Base-by-base conservation (phyloP, 2,797 vertebrate genomes). In the Rhynchonycteris naso region DNA sequence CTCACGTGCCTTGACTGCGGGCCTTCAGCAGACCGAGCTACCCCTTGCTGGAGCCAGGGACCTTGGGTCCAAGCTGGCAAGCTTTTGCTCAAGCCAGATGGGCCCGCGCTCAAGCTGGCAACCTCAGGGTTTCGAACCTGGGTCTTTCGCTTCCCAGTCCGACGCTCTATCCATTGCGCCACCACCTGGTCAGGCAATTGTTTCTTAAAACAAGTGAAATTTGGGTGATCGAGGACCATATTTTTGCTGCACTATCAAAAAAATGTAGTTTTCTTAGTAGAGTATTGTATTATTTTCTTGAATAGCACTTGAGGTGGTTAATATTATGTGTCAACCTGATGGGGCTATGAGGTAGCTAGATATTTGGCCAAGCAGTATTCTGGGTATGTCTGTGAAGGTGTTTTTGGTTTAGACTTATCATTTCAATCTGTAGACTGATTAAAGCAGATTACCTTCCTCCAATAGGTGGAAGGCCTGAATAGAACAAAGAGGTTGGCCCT, bases 211-310 rank as follows among this genome's bases (percentile, higher is more conserved):
- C 26, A 88, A 66, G 35, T 59, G 71, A 79, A 54, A 78, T 61
- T 43, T 72, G 21, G 8, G 7, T 78, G 33, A n/a, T 68, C 28
- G 88, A 93, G 43, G 71, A 68, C 59, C 21, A 2, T 83, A 26
- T 93, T 90, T 65, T 93, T 88, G 35, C 35, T 66, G 56, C 47
- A 82, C n/a, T 54, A 56, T 43, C 15, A 88, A 84, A 72, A 78
- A 87, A 74, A 61, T 61, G 47, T 11, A n/a, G 1, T 91, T 88
- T 93, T 91, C 52, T 88, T 80, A 47, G 15, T 14, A 30, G n/a
- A 58, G 14, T 84, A 33, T 91, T 43, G 33, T 84, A 28, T 47
- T 72, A 69, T 21, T 92, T n/a, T 47, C 26, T 86, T 80, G 28
- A 91, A 74, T 4, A 35, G 13, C 6, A 82, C 61, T 69, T 33